Conservation (phyloP, 1,140 invertebrate genomes). For the Manduca sexta region DNA sequence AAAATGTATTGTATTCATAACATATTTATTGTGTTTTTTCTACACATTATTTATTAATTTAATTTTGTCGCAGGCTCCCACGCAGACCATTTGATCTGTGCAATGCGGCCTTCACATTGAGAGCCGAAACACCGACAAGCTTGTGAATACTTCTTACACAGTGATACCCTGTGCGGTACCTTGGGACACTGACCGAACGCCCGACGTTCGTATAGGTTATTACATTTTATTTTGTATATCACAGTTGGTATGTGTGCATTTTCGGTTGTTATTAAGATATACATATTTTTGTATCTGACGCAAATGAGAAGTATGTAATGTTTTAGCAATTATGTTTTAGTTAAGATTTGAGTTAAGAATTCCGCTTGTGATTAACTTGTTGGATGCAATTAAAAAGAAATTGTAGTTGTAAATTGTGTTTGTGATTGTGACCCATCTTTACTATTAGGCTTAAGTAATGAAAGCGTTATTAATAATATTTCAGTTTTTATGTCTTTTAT, state of each 20-base stretch:
- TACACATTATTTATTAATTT: neutral
- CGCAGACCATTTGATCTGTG: conserved; percentile 43
- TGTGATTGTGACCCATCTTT: too few species aligned
- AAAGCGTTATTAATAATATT: neutral
- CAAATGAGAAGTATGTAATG: conserved; percentile 49
- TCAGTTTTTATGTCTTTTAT: neutral
- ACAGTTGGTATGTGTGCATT: conserved; percentile 54
- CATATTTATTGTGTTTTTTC: too few species aligned
- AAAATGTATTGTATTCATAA: too few species aligned
- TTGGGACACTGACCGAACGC: conserved; percentile 31
- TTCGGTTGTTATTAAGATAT: conserved; percentile 59
- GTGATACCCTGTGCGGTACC: conserved; percentile 44
- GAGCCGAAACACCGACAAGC: conserved; percentile 39
- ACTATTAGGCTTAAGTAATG: neutral
- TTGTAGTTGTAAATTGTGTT: conserved; percentile 48
- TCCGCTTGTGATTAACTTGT: conserved; percentile 65
- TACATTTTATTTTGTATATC: conserved; percentile 46
- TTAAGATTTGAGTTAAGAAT: conserved; percentile 60
- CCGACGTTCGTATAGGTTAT: conserved; percentile 30
- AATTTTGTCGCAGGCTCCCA: conserved; percentile 43
- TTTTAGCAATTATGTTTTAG: conserved; percentile 62
- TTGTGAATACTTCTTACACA: conserved; percentile 58
- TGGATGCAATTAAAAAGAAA: conserved; percentile 66
- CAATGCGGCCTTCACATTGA: conserved; percentile 48
- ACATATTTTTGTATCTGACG: conserved; percentile 68